Base-by-base conservation (phyloP, 2,113 vertebrate species). In the Orthonyx spaldingii region DNA sequence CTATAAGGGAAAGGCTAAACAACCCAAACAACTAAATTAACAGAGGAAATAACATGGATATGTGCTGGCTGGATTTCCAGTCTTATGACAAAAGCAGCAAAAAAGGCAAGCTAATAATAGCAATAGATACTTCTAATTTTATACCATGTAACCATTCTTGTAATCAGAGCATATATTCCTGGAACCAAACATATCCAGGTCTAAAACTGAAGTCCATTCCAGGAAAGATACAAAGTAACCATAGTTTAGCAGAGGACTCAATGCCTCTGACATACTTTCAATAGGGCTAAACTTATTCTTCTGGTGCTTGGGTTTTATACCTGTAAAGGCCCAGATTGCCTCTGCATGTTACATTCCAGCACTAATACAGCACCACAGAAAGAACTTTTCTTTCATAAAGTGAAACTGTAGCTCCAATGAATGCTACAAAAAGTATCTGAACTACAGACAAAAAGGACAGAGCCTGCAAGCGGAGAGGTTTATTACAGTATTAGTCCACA, bases 401-500 rank as follows among this genome's bases (percentile, higher is more conserved):
- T 17, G 24, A 78, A 84, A 26, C 46, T 76, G 65, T 35, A 87
- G 69, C 27, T 90, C 22, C 42, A 84, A 52, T 0, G 0, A 91
- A 59, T 28, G 46, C 28, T 35, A 80, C 3, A 2, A 72, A 66
- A 89, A 86, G 44, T 7, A 90, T 16, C 59, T n/a, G 26, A 81
- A 86, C 13, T 23, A 70, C 1, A 1, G n/a, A 70, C 30, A 90
- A 71, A 61, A 85, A 85, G 35, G 56, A 77, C 19, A 84, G 86
- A 68, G 78, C 39, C 84, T 13, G 23, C 20, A 93, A 79, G 23
- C 1, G n/a, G n/a, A 79, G 61, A 91, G 61, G 80, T 79, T 92
- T 95, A 86, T 55, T 85, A 60, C 46, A 53, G 57, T 21, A 72
- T 65, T 94, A 96, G 94, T 76, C 84, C 89, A 80, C 50, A 80